Evolutionary conservation across 1,140 invertebrate species (phyloP).

Genomic region (Drosophila hydei): DNA sequence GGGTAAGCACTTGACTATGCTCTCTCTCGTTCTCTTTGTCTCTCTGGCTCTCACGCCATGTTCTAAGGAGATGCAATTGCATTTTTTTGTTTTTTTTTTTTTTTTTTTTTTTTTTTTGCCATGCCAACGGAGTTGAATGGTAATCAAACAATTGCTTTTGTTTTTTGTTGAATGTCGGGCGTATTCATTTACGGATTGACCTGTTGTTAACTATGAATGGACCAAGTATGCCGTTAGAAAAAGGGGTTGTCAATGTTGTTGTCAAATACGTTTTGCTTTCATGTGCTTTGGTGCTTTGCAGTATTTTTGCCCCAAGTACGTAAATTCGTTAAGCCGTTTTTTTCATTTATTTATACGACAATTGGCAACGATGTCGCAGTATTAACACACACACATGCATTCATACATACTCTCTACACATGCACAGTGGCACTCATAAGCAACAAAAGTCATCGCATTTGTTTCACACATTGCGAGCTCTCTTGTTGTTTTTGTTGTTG

Average conservation of each 20-base stretch:
- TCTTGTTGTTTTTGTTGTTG: constrained; percentile 6
- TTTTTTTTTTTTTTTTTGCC: neutral
- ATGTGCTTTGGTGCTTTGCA: neutral
- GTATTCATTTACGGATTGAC: neutral
- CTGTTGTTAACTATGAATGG: neutral
- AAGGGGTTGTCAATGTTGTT: neutral
- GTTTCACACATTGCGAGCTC: constrained; percentile 14
- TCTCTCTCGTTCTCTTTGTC: neutral
- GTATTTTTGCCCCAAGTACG: constrained; percentile 28
- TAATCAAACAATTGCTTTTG: constrained; percentile 4
- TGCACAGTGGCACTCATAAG: neutral
- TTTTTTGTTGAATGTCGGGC: neutral
- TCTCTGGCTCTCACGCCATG: neutral
- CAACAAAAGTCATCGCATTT: constrained; percentile 14
- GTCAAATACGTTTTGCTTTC: neutral
- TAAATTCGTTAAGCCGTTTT: constrained; percentile 37
- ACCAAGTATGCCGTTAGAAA: neutral
- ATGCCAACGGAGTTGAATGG: neutral
- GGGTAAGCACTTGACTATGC: too few relatives aligned
- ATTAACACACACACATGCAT: neutral
- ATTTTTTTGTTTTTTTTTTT: too few relatives aligned
- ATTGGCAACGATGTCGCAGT: constrained; percentile 15
- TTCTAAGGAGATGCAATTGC: neutral
- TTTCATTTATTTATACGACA: constrained; percentile 35
- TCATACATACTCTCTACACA: neutral